A percentile compares a stretch with the other conserved stretches of the same genome.
phyloP scores from a whole-genome alignment of 2,888 invertebrate genomes.

The Diploptera punctata region DNA sequence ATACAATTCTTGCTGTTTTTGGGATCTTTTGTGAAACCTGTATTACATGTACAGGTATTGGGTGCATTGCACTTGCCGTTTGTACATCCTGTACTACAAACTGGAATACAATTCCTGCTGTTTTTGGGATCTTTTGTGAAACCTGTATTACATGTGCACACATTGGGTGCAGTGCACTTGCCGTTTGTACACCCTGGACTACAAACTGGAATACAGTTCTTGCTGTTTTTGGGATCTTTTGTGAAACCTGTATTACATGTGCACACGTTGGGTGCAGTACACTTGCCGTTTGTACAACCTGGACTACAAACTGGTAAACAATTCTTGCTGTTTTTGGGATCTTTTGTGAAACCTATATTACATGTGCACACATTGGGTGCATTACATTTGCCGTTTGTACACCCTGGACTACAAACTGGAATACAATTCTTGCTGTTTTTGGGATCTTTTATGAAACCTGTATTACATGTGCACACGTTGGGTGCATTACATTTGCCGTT shows the following conservation, averaged over 20 bases:
- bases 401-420: neutral
- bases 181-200: neutral
- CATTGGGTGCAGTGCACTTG: neutral
- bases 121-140: neutral
- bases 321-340: neutral
- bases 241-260: neutral
- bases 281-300: neutral
- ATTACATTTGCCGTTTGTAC: constrained; percentile 5
- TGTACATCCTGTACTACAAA: neutral
- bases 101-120: neutral
- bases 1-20: constrained; percentile 18
- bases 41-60: constrained; percentile 12
- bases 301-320: neutral
- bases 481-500: constrained; percentile 14
- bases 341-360: neutral
- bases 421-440: constrained; percentile 4
- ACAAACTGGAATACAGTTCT: constrained; percentile 1
- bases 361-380: constrained; percentile 1
- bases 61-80: constrained; percentile 8
- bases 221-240: neutral
- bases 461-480: neutral
- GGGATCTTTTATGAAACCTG: neutral
- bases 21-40: neutral
- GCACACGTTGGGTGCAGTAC: neutral
- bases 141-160: neutral